Evolutionary conservation across 2,113 vertebrate genomes (phyloP).

Genomic region (Heloderma charlesbogerti): DNA sequence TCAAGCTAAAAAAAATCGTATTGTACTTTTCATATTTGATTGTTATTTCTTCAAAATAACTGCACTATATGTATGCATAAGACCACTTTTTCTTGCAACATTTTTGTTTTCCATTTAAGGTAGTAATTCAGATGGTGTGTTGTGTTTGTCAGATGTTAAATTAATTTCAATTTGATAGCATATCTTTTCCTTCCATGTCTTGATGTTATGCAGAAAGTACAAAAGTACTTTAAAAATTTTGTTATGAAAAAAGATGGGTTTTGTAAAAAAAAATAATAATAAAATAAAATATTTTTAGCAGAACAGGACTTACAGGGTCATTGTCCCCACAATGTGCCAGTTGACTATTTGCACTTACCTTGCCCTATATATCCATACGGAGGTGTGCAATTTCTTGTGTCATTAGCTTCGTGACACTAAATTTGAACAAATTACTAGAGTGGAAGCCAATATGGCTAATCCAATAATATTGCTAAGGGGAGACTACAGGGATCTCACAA

Average conservation of each 20-base stretch:
- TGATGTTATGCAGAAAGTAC: slow-evolving; percentile 99
- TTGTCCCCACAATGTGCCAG: slow-evolving; percentile 99
- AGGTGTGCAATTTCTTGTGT: slow-evolving; percentile 96
- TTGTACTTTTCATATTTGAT: slow-evolving; percentile 74
- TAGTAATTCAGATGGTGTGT: slow-evolving; percentile 77
- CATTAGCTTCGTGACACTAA: slow-evolving; percentile 89
- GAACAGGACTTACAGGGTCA: slow-evolving; percentile 99
- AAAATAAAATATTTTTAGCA: slow-evolving; percentile 98
- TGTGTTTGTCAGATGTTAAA: slow-evolving; percentile 78
- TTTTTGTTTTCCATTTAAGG: slow-evolving; percentile 70
- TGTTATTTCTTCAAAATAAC: slow-evolving; percentile 76
- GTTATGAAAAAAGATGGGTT: slow-evolving; percentile 91
- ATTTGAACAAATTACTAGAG: slow-evolving; percentile 81
- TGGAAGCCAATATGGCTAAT: slow-evolving; percentile 80
- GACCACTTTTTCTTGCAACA: slow-evolving; percentile 78
- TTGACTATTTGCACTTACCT: slow-evolving; percentile 98
- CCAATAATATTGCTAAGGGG: slow-evolving; percentile 84
- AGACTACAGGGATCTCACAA: slow-evolving; percentile 93
- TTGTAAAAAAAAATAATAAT: slow-evolving; percentile 88
- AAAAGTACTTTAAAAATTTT: slow-evolving; percentile 92
- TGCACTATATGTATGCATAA: slow-evolving; percentile 82
- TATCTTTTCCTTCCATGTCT: slow-evolving; percentile 96
- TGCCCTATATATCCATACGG: slow-evolving; percentile 93
- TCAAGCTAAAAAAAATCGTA: slow-evolving; percentile 72
- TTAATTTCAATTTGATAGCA: slow-evolving; percentile 77